These are phyloP conservation scores for Halcyon chelicuti DNA, from an alignment of 2,797 vertebrate genomes.

Conservation along the genomic window DNA sequence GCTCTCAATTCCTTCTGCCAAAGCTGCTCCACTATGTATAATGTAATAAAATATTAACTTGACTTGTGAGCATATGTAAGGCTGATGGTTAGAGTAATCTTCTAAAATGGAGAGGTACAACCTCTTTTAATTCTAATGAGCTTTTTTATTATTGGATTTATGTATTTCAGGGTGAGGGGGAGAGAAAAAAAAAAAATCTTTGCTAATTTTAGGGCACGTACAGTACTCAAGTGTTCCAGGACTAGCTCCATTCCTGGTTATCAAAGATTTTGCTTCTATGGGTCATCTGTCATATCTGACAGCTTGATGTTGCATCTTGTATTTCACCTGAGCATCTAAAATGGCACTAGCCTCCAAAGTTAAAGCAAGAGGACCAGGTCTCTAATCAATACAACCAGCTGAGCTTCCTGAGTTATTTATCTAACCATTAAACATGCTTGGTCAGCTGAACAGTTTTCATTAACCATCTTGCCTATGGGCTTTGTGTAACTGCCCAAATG, in stretches of 20 bases:
- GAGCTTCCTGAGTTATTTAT: background rate
- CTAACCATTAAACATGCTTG: background rate
- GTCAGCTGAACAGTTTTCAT: background rate
- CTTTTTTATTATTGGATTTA: background rate
- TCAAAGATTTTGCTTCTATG: background rate
- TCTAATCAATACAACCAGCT: background rate
- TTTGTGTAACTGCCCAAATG: background rate
- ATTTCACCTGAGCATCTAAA: background rate
- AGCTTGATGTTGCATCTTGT: background rate
- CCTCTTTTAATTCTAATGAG: background rate
- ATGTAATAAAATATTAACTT: background rate
- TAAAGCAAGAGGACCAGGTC: background rate
- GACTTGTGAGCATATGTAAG: background rate
- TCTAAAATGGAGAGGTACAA: background rate
- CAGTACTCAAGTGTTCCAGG: background rate
- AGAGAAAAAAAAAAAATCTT: background rate
- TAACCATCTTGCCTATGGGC: background rate
- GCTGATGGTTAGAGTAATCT: background rate
- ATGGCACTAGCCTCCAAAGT: background rate
- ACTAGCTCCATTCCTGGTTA: background rate
- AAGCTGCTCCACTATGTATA: background rate
- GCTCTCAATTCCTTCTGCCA: background rate
- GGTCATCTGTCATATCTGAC: background rate
- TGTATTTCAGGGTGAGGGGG: rapidly evolving
- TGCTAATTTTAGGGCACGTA: background rate